Evolutionary conservation across 2,888 invertebrate species (phyloP), one percentile per base, ranked within the genome.

Genomic region (Gortyna flavago): DNA sequence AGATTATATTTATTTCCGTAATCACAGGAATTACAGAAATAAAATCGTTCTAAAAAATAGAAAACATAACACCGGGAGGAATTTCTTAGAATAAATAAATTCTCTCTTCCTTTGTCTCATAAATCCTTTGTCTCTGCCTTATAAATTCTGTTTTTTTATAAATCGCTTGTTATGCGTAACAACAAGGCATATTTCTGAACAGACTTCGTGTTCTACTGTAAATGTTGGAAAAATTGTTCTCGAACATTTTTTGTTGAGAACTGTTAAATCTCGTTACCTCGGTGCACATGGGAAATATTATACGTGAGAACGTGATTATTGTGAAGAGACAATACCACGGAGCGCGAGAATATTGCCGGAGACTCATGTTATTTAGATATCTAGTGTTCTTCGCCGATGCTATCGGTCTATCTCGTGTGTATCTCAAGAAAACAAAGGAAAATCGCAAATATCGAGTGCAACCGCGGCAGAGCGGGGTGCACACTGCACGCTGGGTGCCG

Each of bases 241-340:
- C 66, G 76, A 73, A 71, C 51, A 75, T 77, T 84, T 83, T 88
- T 87, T 90, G 85, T 85, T 85, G 81, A 85, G 90, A 89, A 86
- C 90, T 87, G 84, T 87, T 90, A 91, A 89, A 89, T 89, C 89
- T 90, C 87, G 88, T 90, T 90, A 90, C 88, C 80, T 87, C 84
- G 86, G 89, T 90, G 90, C 90, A 89, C 91, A 91, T 92, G 92
- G 91, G 93, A 93, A 93, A 91, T 91, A 86, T 89, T 89, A 89
- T 88, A 90, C 92, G 91, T 93, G 93, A 91, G 94, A 94, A 92
- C 86, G 82, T 90, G 91, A 92, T 94, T 90, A 91, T 90, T 92
- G 91, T 89, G 89, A 89, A 91, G 91, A 90, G 90, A 90, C 89
- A 88, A 90, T 92, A 91, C 90, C 90, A 89, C 88, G 88, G 75